A percentile compares a stretch with the other conserved stretches of the same genome.
Conservation (phyloP, 1,140 invertebrate species). For the Drosophila ohnishii region DNA sequence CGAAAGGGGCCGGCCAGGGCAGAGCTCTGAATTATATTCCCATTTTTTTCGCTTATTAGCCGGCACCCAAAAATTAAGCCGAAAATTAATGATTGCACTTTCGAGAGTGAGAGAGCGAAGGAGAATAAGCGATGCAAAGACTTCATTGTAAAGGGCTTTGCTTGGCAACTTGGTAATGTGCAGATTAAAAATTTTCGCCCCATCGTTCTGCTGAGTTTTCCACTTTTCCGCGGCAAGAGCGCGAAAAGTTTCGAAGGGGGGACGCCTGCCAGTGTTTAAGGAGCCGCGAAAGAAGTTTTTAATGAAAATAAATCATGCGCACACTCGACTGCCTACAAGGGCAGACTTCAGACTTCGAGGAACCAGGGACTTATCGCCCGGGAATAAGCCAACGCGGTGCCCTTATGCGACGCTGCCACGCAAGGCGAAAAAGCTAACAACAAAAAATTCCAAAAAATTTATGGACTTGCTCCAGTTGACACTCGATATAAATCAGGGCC, state of each 20-base stretch:
- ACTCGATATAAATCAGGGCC: slow-evolving; percentile 51
- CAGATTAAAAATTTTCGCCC: slow-evolving; percentile 67
- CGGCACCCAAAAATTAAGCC: slow-evolving; percentile 53
- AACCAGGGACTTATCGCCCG: slow-evolving; percentile 38
- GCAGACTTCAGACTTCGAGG: slow-evolving; percentile 14
- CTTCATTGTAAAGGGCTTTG: slow-evolving; percentile 39
- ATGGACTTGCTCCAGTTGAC: slow-evolving; percentile 59
- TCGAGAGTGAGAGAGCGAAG: slow-evolving; percentile 13
- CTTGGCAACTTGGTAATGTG: slow-evolving; percentile 67
- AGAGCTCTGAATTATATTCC: slow-evolving; percentile 58
- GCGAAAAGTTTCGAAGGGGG: slow-evolving; percentile 51
- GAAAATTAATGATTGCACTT: slow-evolving; percentile 76
- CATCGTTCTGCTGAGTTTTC: slow-evolving; percentile 37
- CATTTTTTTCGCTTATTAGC: slow-evolving; percentile 57
- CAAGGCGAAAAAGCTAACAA: slow-evolving; percentile 20
- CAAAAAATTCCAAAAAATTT: slow-evolving; percentile 45
- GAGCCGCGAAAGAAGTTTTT: slow-evolving; percentile 64
- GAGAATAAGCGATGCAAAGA: slow-evolving; percentile 42
- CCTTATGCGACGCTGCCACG: slow-evolving; percentile 46
- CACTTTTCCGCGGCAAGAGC: slow-evolving; percentile 39
- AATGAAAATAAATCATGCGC: slow-evolving; percentile 76
- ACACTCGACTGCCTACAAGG: slow-evolving; percentile 54
- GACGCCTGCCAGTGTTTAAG: slow-evolving; percentile 48
- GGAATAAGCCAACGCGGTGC: slow-evolving; percentile 27
- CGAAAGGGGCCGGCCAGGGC: slow-evolving; percentile 2